A percentile compares a stretch with the other conserved stretches of the same genome.
These are phyloP conservation scores for Scolopax bukidnonensis DNA, from an alignment of 2,797 vertebrate species.

Conservation along the genomic window DNA sequence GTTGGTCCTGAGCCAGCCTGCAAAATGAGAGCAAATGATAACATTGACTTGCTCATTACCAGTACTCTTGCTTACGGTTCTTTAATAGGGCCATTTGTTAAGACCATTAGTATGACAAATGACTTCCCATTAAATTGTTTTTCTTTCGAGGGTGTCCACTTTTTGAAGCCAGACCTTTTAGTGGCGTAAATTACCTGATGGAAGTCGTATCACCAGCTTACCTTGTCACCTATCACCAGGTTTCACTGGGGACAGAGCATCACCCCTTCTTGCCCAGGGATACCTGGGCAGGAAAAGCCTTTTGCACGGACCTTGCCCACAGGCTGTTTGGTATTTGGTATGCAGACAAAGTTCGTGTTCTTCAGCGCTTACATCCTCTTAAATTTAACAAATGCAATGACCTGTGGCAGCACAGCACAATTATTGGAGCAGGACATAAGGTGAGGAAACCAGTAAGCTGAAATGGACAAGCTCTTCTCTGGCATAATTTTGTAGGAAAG, in stretches of 20 bases:
- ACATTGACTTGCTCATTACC: neutral
- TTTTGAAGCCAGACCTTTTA: neutral
- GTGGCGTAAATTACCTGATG: neutral
- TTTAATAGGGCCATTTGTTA: slow-evolving; percentile 19
- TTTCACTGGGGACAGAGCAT: neutral
- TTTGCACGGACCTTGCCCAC: fast-evolving
- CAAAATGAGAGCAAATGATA: neutral
- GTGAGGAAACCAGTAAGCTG: neutral
- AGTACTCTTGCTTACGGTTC: neutral
- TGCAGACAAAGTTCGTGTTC: neutral
- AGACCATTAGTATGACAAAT: neutral
- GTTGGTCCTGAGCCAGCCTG: neutral
- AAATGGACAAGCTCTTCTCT: neutral
- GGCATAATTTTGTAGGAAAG: neutral
- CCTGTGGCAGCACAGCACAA: neutral
- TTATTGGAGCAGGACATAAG: neutral
- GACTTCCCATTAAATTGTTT: neutral
- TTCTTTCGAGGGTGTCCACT: neutral
- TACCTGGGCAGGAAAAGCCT: neutral
- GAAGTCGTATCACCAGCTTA: neutral
- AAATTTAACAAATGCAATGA: neutral
- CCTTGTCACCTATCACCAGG: neutral
- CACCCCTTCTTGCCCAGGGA: neutral
- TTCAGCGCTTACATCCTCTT: neutral
- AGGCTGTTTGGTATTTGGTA: neutral